Evolutionary conservation across 2,797 vertebrate species (phyloP).

Genomic region (Limosa lapponica): DNA sequence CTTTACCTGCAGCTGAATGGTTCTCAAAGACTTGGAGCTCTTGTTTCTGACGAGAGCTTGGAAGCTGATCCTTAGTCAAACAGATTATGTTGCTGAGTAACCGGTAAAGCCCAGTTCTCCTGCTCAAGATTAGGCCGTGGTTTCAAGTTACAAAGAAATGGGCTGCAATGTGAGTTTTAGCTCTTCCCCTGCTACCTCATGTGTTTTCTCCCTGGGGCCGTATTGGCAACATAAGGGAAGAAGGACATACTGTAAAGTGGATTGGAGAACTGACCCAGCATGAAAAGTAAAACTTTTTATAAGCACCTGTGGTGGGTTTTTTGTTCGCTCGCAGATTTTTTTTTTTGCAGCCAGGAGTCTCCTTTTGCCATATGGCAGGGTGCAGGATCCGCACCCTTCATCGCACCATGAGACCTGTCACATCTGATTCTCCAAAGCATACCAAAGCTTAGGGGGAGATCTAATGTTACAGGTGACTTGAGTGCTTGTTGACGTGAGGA

Average conservation of each 20-base stretch:
- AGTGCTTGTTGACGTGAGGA: background rate
- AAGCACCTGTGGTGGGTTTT: background rate
- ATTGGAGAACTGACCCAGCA: rapidly evolving
- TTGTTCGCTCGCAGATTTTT: background rate
- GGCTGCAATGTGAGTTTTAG: background rate
- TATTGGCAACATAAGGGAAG: background rate
- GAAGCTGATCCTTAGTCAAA: conserved; percentile 37
- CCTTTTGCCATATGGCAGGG: background rate
- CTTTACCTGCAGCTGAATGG: background rate
- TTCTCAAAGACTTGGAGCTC: background rate
- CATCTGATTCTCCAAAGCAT: background rate
- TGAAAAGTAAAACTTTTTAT: background rate
- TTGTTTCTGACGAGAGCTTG: background rate
- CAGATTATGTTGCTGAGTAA: conserved; percentile 58
- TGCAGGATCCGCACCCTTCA: background rate
- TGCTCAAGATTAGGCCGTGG: background rate
- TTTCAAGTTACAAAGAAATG: conserved; percentile 1
- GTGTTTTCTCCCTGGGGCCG: background rate
- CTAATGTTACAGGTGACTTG: background rate
- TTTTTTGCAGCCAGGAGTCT: background rate
- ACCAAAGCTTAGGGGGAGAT: background rate
- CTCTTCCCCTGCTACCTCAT: background rate
- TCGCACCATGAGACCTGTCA: background rate
- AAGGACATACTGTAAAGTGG: background rate
- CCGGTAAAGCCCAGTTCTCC: background rate